Percentiles rank a stretch among this genome's conserved stretches.
Evolutionary conservation across 2,797 vertebrate genomes (phyloP).

Genomic region (Phrynocephalus guinanensis): DNA sequence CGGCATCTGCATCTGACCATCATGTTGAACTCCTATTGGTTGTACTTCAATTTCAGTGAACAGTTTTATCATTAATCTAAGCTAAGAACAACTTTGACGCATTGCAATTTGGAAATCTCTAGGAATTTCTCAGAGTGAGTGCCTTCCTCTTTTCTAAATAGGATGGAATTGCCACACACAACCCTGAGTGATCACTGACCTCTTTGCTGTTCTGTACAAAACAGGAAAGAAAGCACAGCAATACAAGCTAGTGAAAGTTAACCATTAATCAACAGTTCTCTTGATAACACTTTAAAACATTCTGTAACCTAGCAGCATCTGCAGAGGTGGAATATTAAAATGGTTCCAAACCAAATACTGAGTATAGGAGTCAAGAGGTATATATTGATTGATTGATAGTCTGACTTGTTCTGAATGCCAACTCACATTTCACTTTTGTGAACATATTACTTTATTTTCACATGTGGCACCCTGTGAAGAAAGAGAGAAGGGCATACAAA

Average conservation of each 20-base stretch:
- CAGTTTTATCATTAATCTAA: slow-evolving; percentile 8
- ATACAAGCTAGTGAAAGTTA: background rate
- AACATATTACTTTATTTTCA: slow-evolving; percentile 4
- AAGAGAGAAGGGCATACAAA: background rate
- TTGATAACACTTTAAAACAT: background rate
- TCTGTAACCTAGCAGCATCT: background rate
- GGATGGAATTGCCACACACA: slow-evolving; percentile 28
- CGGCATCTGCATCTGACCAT: too few relatives aligned
- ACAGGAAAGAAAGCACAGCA: background rate
- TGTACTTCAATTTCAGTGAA: slow-evolving; percentile 9
- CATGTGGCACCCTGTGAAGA: background rate
- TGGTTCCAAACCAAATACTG: slow-evolving; percentile 9
- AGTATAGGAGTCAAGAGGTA: background rate
- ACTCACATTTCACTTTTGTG: background rate
- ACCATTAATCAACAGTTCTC: slow-evolving; percentile 5
- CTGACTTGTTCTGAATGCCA: background rate
- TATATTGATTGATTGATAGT: background rate
- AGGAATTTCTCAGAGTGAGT: background rate
- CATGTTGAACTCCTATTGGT: background rate
- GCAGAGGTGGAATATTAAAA: background rate
- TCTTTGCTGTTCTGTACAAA: background rate
- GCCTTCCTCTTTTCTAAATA: slow-evolving; percentile 11
- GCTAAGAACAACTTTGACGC: background rate
- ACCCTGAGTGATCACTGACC: background rate
- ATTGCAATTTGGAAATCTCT: background rate